Conservation (phyloP, 2,797 vertebrate species). For the Carapus acus region DNA sequence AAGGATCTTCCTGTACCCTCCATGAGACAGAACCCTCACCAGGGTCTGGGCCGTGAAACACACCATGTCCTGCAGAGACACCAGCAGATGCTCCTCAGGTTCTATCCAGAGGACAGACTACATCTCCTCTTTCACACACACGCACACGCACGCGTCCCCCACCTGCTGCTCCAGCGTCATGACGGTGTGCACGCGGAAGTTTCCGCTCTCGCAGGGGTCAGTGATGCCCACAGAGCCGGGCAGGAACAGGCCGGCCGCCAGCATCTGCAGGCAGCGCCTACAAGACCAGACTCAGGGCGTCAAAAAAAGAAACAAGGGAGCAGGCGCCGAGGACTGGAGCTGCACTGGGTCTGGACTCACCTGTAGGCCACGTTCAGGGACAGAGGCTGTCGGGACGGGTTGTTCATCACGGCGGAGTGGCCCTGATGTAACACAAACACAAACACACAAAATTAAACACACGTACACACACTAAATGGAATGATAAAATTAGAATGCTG, state of each 20-base stretch:
- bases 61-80: conserved; percentile 84
- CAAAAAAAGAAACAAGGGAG: too few relatives aligned
- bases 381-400: conserved; percentile 90
- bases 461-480: too few relatives aligned
- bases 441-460: background rate
- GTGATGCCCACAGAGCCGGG: conserved; percentile 96
- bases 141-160: too few relatives aligned
- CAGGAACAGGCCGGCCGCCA: conserved; percentile 91
- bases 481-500: too few relatives aligned
- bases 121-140: too few relatives aligned
- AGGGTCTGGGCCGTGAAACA: conserved; percentile 96
- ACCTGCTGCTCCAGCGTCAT: conserved; percentile 99
- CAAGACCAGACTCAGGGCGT: background rate
- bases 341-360: too few relatives aligned
- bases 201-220: conserved; percentile 93
- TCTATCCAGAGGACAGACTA: too few relatives aligned
- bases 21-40: conserved; percentile 91
- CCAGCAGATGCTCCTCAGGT: too few relatives aligned
- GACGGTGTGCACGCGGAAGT: conserved; percentile 94
- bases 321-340: too few relatives aligned
- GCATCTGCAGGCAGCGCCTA: conserved; percentile 96
- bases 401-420: conserved; percentile 97
- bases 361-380: conserved; percentile 93
- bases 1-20: conserved; percentile 92
- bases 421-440: conserved; percentile 68